Conservation (phyloP, 1,140 invertebrate species). For the Dryas iulia region DNA sequence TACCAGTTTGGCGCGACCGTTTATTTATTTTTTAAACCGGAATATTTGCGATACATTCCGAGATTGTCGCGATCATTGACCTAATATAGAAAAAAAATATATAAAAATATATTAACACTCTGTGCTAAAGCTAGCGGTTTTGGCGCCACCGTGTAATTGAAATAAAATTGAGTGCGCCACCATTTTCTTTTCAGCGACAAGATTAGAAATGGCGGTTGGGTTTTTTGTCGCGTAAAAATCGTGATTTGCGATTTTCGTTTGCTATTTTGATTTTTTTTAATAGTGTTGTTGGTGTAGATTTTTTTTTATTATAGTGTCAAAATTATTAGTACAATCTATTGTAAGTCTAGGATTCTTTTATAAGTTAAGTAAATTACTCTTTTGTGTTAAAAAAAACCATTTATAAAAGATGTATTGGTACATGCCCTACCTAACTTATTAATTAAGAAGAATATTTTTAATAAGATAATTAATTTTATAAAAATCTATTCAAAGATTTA, state of each 20-base stretch:
- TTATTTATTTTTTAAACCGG: slow-evolving; percentile 17
- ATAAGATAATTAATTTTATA: no score
- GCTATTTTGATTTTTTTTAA: slow-evolving; percentile 3
- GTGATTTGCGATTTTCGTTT: background rate
- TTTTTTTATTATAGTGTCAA: background rate
- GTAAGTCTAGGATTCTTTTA: no score
- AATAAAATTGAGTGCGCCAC: slow-evolving; percentile 23
- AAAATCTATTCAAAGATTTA: no score
- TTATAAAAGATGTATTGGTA: no score
- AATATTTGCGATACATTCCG: slow-evolving; percentile 27
- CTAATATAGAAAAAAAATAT: slow-evolving; percentile 39
- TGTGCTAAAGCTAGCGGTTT: slow-evolving; percentile 43
- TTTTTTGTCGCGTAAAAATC: slow-evolving; percentile 25
- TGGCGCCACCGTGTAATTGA: slow-evolving; percentile 47
- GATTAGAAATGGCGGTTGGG: slow-evolving; percentile 47
- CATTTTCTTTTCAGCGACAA: slow-evolving; percentile 40
- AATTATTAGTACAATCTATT: background rate
- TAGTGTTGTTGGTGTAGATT: background rate
- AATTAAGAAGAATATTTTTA: no score
- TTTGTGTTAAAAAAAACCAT: no score
- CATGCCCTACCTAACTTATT: no score
- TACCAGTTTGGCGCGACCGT: slow-evolving; percentile 23
- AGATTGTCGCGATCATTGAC: slow-evolving; percentile 39
- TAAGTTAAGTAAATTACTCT: no score
- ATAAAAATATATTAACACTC: slow-evolving; percentile 19